Evolutionary conservation across 1,140 invertebrate species (phyloP).

Genomic region (Cardiocondyla obscurior): DNA sequence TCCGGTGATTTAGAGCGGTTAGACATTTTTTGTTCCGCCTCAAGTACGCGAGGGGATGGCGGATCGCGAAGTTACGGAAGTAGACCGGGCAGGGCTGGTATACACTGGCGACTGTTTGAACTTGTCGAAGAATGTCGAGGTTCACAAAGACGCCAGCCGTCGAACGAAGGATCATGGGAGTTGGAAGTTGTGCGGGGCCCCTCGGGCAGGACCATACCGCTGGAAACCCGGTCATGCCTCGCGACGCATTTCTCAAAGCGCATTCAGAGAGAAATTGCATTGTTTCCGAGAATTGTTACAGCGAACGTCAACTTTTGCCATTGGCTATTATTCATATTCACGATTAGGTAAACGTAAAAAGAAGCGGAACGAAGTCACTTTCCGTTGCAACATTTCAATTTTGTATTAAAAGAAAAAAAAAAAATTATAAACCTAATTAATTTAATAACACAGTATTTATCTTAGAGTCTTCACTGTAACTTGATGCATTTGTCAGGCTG

Average conservation of each 20-base stretch:
- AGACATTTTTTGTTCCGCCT: slow-evolving; percentile 54
- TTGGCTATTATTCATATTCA: not conserved
- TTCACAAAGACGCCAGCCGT: slow-evolving; percentile 55
- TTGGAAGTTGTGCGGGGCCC: not conserved
- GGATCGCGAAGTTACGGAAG: slow-evolving; percentile 54
- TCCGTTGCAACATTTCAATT: not conserved
- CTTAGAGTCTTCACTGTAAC: too few relatives aligned
- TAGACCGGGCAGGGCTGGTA: slow-evolving; percentile 62
- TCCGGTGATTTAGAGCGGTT: slow-evolving; percentile 57
- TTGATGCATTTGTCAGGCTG: too few relatives aligned
- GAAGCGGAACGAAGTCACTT: not conserved
- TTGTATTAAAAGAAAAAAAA: not conserved
- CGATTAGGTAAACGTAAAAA: not conserved
- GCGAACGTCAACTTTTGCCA: not conserved
- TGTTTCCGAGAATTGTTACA: not conserved
- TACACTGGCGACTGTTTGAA: slow-evolving; percentile 63
- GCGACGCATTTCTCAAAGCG: slow-evolving; percentile 5
- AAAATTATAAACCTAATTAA: too few relatives aligned
- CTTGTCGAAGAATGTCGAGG: slow-evolving; percentile 67
- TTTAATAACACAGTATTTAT: too few relatives aligned
- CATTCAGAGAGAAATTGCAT: slow-evolving; percentile 4
- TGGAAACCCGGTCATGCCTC: not conserved
- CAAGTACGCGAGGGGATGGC: slow-evolving; percentile 8
- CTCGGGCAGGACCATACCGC: not conserved
- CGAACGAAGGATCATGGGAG: not conserved